Percentiles rank a stretch among this genome's conserved stretches.
Conservation (phyloP, 2,113 vertebrate genomes). For the Rhinogobius similis region DNA sequence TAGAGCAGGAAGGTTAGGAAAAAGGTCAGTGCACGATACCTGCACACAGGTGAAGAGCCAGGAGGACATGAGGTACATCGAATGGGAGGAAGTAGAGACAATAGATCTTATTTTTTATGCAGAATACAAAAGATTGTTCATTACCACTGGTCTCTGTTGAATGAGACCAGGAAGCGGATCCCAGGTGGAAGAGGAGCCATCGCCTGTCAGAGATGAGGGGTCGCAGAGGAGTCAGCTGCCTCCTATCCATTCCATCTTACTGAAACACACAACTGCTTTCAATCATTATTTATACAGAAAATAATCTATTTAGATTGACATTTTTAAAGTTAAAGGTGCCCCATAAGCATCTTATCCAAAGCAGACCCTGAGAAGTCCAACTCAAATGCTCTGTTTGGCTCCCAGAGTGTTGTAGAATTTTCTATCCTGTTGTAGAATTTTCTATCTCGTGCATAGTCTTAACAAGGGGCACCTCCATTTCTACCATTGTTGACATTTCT, state of each 20-base stretch:
- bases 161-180: conserved; percentile 71
- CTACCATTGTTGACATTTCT: no score
- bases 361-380: no score
- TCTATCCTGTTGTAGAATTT: no score
- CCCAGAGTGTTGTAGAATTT: no score
- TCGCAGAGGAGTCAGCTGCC: background rate
- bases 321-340: no score
- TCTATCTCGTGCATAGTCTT: no score
- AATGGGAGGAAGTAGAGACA: background rate
- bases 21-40: conserved; percentile 88
- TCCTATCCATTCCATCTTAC: background rate
- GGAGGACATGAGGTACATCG: no score
- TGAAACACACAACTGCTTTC: background rate
- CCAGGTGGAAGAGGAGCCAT: conserved; percentile 78
- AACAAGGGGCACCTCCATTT: no score
- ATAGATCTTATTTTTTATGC: no score
- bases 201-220: background rate
- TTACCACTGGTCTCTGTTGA: conserved; percentile 77
- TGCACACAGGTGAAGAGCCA: conserved; percentile 50
- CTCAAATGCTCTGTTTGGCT: no score
- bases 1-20: conserved; percentile 91
- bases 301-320: background rate
- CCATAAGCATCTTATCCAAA: no score
- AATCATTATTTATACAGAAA: background rate
- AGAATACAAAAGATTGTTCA: conserved; percentile 10